These are phyloP conservation scores for Clarias pachynema DNA, from an alignment of 2,797 vertebrate species.

Conservation along the genomic window DNA sequence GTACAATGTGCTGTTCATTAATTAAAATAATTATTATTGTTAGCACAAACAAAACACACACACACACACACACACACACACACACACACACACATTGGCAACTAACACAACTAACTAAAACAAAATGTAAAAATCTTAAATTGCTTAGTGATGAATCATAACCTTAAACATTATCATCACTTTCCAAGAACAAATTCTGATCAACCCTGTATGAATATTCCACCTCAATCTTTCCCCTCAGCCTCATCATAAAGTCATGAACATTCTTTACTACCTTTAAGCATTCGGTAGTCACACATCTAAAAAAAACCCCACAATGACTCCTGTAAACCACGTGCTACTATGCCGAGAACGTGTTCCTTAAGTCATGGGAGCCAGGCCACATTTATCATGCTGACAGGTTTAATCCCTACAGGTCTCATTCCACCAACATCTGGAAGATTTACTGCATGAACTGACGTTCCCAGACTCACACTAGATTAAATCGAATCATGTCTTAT, in stretches of 20 bases:
- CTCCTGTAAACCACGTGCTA: slow-evolving; percentile 18
- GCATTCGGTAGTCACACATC: neutral
- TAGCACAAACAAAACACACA: too few species aligned
- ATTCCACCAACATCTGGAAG: slow-evolving; percentile 52
- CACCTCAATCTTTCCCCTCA: neutral
- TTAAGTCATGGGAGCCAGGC: slow-evolving; percentile 27
- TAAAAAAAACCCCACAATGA: neutral
- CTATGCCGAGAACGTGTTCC: slow-evolving; percentile 38
- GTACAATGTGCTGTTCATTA: neutral
- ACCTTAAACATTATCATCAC: neutral
- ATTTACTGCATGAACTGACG: slow-evolving; percentile 48
- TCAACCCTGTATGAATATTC: neutral
- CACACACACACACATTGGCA: neutral
- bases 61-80: too few species aligned
- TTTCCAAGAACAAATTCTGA: neutral
- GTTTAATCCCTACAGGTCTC: slow-evolving; percentile 49
- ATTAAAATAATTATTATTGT: neutral
- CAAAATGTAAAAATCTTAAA: too few species aligned
- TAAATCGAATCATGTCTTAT: slow-evolving; percentile 32
- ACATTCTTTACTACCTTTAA: neutral
- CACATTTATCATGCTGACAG: slow-evolving; percentile 48
- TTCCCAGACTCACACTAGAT: slow-evolving; percentile 38
- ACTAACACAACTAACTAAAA: too few species aligned
- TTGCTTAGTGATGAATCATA: too few species aligned
- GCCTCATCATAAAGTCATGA: neutral